These are phyloP conservation scores for Siphamia tubifer DNA, from an alignment of 2,113 vertebrate species.

Conservation along the genomic window DNA sequence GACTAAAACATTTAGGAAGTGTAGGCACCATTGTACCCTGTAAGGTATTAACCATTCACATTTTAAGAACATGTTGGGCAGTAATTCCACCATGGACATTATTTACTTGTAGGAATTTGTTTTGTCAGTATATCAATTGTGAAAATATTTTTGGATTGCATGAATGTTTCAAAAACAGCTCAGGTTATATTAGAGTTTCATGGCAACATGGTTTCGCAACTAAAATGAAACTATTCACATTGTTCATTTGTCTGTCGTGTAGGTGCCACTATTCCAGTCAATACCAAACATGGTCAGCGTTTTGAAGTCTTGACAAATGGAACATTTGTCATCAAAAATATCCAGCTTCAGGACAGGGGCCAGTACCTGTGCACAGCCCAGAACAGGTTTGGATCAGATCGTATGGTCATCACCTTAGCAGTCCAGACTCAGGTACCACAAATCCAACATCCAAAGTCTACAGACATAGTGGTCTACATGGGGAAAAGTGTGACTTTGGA, in stretches of 20 bases:
- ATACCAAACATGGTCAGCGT: conserved; percentile 74
- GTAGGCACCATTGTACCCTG: no score
- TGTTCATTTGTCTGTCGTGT: background rate
- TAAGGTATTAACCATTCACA: no score
- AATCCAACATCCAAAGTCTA: conserved; percentile 58
- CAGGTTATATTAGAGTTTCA: no score
- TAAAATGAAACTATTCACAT: background rate
- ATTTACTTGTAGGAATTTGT: no score
- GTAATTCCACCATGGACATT: no score
- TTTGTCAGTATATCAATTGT: no score
- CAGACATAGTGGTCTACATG: conserved; percentile 70
- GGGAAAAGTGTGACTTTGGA: conserved; percentile 69
- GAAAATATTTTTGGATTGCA: no score
- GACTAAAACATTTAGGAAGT: no score
- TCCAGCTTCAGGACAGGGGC: conserved; percentile 81
- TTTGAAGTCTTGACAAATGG: conserved; percentile 83
- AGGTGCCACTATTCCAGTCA: conserved; percentile 81
- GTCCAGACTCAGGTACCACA: conserved; percentile 77
- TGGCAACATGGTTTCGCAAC: background rate
- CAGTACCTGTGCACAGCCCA: conserved; percentile 82
- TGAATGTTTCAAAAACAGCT: no score
- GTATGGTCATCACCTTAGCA: conserved; percentile 75
- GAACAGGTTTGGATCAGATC: conserved; percentile 78
- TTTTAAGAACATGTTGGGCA: no score
- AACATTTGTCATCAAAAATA: conserved; percentile 79